Conservation (phyloP, 2,797 vertebrate genomes). For the Acanthopagrus latus region DNA sequence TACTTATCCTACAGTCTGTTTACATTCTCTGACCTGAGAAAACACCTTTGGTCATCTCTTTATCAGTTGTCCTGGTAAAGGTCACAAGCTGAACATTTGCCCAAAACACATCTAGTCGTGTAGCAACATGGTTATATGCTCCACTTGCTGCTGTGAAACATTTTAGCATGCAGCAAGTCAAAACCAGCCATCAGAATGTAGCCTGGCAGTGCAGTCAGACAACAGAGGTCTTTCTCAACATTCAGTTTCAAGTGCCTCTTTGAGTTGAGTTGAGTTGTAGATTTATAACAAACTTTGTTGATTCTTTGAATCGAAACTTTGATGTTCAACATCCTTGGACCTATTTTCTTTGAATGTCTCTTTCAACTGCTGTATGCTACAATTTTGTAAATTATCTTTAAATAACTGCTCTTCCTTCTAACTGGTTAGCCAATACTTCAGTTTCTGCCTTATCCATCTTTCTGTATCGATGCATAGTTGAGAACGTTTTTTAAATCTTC, state of each 20-base stretch:
- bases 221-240: conserved; percentile 43
- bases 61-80: neutral
- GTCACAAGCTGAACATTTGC: conserved; percentile 19
- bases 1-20: conserved; percentile 16
- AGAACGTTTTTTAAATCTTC: neutral
- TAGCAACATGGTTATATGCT: conserved; percentile 8
- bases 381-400: conserved; percentile 53
- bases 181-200: conserved; percentile 39
- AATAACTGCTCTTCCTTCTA: conserved; percentile 38
- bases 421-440: conserved; percentile 43
- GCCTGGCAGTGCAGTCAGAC: conserved; percentile 14
- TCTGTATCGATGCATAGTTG: conserved; percentile 23
- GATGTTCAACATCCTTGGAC: conserved; percentile 60
- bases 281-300: conserved; percentile 39
- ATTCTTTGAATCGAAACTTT: neutral
- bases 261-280: conserved; percentile 61
- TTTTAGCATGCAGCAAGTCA: conserved; percentile 11
- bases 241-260: conserved; percentile 81
- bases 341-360: conserved; percentile 67
- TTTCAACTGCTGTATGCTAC: conserved; percentile 56
- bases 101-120: neutral
- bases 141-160: conserved; percentile 1
- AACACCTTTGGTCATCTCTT: conserved; percentile 10
- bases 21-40: conserved; percentile 8
- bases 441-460: conserved; percentile 69